Evolutionary conservation across 53 echinoderm and acorn worm species (phyloP).

Genomic region (Stichopus horrens): DNA sequence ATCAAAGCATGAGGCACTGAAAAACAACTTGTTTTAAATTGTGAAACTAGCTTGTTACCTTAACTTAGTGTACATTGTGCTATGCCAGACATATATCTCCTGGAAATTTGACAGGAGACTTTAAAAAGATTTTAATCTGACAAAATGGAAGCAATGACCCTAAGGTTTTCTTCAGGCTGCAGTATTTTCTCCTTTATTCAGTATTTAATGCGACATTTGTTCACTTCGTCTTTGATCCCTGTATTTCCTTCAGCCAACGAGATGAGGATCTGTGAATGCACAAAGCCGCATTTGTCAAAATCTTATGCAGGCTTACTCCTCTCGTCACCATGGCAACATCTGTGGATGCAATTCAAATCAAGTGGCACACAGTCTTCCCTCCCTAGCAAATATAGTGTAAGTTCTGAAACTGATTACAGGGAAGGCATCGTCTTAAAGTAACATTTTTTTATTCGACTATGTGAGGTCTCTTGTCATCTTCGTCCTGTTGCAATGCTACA

Average conservation of each 20-base stretch:
- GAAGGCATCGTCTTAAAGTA: slow-evolving; percentile 19
- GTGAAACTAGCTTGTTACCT: background rate
- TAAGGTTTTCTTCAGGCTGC: background rate
- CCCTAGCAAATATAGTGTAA: slow-evolving; percentile 36
- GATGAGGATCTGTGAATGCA: slow-evolving; percentile 23
- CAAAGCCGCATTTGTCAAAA: slow-evolving; percentile 25
- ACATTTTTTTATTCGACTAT: background rate
- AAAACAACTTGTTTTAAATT: background rate
- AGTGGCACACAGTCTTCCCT: slow-evolving; percentile 31
- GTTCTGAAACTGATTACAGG: slow-evolving; percentile 45
- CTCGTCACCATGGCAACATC: slow-evolving; percentile 35
- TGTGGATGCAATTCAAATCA: slow-evolving; percentile 44
- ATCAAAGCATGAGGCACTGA: background rate
- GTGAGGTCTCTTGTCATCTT: background rate
- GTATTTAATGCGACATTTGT: background rate
- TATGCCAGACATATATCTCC: background rate
- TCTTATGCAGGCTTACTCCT: slow-evolving; percentile 40
- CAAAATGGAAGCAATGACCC: background rate
- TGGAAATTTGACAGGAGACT: background rate
- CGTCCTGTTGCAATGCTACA: too few species aligned
- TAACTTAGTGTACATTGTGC: background rate
- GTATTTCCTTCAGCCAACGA: background rate
- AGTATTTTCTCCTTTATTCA: background rate
- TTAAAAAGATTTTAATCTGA: slow-evolving; percentile 5
- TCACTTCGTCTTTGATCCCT: background rate